Conservation (phyloP, 2,113 vertebrate genomes). For the Carollia perspicillata region DNA sequence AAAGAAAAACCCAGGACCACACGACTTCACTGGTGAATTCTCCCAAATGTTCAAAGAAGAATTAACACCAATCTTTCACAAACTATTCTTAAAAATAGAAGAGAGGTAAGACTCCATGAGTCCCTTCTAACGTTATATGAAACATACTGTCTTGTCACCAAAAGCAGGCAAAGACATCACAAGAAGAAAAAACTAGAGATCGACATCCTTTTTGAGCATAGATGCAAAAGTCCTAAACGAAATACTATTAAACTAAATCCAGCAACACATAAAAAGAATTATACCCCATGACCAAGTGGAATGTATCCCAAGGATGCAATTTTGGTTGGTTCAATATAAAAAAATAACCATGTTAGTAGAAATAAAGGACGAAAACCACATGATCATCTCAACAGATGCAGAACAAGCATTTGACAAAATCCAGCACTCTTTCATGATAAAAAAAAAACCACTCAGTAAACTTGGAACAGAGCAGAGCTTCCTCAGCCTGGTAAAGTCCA, state of each 20-base stretch:
- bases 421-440: neutral
- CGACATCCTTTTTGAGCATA: neutral
- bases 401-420: neutral
- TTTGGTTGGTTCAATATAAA: neutral
- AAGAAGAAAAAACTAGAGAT: neutral
- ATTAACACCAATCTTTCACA: neutral
- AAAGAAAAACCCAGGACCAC: neutral
- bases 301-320: neutral
- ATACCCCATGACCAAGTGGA: neutral
- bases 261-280: neutral
- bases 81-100: neutral
- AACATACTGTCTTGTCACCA: neutral
- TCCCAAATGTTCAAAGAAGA: neutral
- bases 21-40: neutral
- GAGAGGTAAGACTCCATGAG: neutral
- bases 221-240: neutral
- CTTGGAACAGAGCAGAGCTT: neutral
- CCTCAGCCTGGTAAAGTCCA: neutral
- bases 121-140: neutral
- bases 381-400: neutral
- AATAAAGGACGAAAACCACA: neutral
- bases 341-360: neutral
- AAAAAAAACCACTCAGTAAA: neutral
- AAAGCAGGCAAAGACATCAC: neutral
- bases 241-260: neutral